phyloP scores from a whole-genome alignment of 2,888 invertebrate genomes.

The Kryphioiulus occultus region DNA sequence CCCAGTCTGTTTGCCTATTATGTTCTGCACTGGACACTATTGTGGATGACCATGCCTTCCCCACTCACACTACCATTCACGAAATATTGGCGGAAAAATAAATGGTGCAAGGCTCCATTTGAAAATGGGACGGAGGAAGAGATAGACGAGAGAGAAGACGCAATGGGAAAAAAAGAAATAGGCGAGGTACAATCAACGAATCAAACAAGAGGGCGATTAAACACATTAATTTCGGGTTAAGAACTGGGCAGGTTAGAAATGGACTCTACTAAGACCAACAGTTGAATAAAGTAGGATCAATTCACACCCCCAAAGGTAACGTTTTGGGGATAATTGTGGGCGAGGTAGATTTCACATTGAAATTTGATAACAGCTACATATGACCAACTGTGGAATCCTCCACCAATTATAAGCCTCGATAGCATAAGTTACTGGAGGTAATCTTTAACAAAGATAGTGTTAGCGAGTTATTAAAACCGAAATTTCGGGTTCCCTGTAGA shows the following conservation, averaged over 20 bases:
- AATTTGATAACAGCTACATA: slow-evolving; percentile 8
- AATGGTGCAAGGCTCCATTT: slow-evolving; percentile 53
- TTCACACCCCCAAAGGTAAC: background rate
- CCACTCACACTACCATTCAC: slow-evolving; percentile 54
- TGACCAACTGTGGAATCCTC: slow-evolving; percentile 35
- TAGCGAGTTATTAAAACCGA: background rate
- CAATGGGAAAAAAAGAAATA: background rate
- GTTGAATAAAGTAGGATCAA: slow-evolving; percentile 31
- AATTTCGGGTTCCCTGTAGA: background rate
- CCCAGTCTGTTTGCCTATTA: slow-evolving; percentile 41
- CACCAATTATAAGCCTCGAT: slow-evolving; percentile 1
- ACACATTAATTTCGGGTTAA: slow-evolving; percentile 28
- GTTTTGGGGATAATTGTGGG: background rate
- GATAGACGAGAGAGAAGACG: background rate
- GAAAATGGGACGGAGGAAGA: slow-evolving; percentile 52
- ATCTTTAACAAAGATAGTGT: slow-evolving; percentile 1
- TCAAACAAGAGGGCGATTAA: slow-evolving; percentile 41
- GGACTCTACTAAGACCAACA: background rate
- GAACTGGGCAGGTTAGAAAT: background rate
- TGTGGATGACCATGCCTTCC: slow-evolving; percentile 52
- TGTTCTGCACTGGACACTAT: slow-evolving; percentile 47
- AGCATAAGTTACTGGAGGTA: background rate
- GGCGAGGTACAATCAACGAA: slow-evolving; percentile 31
- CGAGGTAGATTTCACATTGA: slow-evolving; percentile 41
- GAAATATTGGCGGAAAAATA: slow-evolving; percentile 47